A percentile compares a stretch with the other conserved stretches of the same genome.
Conservation (phyloP, 2,888 invertebrate genomes). For the Neuroscelio doddi region DNA sequence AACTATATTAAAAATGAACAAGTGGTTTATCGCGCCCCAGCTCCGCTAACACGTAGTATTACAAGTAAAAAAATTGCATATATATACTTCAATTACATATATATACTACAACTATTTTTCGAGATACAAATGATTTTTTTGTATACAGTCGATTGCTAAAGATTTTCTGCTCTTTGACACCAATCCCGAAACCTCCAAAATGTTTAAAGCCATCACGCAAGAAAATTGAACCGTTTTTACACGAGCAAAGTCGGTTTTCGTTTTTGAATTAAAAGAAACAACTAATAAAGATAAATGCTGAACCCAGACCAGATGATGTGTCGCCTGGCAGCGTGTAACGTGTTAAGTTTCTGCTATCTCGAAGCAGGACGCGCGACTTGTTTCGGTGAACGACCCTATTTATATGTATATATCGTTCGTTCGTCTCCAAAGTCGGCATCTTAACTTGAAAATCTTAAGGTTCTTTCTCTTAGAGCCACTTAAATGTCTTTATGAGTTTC, state of each 20-base stretch:
- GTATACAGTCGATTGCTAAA: too few species aligned
- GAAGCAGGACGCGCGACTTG: constrained; percentile 42
- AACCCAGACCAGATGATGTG: constrained; percentile 41
- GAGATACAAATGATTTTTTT: too few species aligned
- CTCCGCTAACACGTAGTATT: too few species aligned
- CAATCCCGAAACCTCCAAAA: too few species aligned
- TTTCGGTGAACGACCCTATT: constrained; percentile 61
- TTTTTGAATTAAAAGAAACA: constrained; percentile 40
- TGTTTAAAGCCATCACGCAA: too few species aligned
- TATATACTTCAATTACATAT: too few species aligned
- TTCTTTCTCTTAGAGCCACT: constrained; percentile 54
- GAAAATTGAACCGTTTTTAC: too few species aligned
- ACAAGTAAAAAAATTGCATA: too few species aligned
- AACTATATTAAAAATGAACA: too few species aligned
- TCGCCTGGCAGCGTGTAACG: constrained; percentile 42
- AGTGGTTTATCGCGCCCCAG: too few species aligned
- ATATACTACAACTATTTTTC: too few species aligned
- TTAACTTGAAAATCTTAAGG: constrained; percentile 51
- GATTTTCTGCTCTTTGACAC: too few species aligned
- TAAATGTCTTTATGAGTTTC: constrained; percentile 71
- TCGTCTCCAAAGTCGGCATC: constrained; percentile 49
- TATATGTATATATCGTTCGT: constrained; percentile 50
- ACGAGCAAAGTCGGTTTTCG: constrained; percentile 18
- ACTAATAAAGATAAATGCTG: constrained; percentile 45
- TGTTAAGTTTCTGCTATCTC: constrained; percentile 47